phyloP scores from a whole-genome alignment of 1,140 invertebrate species.

The Drosophila subobscura region DNA sequence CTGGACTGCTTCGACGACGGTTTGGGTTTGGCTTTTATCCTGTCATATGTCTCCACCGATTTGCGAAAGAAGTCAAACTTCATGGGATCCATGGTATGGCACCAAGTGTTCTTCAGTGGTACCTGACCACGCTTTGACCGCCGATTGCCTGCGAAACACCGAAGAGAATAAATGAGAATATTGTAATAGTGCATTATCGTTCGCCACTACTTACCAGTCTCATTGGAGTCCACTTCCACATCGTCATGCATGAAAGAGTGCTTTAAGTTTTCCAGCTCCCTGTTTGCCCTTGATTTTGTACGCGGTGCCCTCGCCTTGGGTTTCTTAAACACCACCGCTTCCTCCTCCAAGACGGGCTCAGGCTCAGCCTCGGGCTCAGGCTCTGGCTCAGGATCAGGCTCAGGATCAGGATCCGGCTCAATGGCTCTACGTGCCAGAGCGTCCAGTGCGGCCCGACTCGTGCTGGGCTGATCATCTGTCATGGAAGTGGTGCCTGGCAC shows the following conservation, averaged over 20 bases:
- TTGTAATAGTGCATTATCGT: background rate
- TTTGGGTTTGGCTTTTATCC: background rate
- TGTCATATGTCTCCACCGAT: background rate
- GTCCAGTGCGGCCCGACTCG: slow-evolving; percentile 41
- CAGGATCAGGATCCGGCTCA: background rate
- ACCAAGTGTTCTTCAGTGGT: slow-evolving; percentile 51
- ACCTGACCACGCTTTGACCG: slow-evolving; percentile 66
- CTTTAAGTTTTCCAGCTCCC: slow-evolving; percentile 18
- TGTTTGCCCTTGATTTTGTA: slow-evolving; percentile 9
- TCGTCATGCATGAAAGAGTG: background rate
- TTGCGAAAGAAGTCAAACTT: slow-evolving; percentile 18
- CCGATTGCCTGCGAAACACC: slow-evolving; percentile 32
- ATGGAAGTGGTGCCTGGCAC: background rate
- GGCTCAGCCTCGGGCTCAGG: no score
- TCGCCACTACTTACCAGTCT: slow-evolving; percentile 35
- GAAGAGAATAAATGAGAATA: background rate
- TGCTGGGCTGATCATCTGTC: slow-evolving; percentile 49
- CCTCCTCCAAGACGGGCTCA: background rate
- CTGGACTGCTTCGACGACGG: background rate
- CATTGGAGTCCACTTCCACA: background rate
- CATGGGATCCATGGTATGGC: slow-evolving; percentile 43
- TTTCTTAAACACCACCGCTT: slow-evolving; percentile 52
- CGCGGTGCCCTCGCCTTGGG: slow-evolving; percentile 44
- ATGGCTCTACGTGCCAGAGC: slow-evolving; percentile 14
- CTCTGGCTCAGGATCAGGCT: no score